These are phyloP conservation scores for Camponotus vicinus DNA, from an alignment of 1,140 invertebrate genomes.

Conservation along the genomic window DNA sequence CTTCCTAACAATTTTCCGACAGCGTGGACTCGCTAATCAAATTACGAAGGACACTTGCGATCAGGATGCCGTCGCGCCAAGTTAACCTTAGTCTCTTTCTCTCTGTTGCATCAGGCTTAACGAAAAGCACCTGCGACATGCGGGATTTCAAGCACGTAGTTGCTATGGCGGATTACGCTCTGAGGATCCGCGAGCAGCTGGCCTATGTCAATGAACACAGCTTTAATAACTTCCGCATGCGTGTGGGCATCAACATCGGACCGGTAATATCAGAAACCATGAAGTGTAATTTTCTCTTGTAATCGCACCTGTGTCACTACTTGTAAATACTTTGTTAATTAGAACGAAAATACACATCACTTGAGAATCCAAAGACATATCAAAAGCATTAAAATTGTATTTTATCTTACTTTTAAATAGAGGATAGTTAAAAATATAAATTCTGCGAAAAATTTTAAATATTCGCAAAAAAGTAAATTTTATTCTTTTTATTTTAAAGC, in stretches of 20 bases:
- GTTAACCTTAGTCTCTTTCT: constrained; percentile 32
- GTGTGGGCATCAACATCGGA: constrained; percentile 97
- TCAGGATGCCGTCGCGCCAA: not conserved
- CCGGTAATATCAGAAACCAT: constrained; percentile 86
- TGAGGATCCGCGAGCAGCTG: constrained; percentile 94
- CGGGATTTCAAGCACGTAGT: constrained; percentile 92
- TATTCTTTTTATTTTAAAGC: not conserved
- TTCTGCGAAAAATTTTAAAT: not conserved
- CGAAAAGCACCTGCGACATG: constrained; percentile 92
- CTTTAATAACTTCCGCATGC: constrained; percentile 98
- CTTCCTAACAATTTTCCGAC: constrained; percentile 30
- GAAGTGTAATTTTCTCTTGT: constrained; percentile 1
- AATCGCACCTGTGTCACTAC: not conserved
- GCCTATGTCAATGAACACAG: constrained; percentile 97
- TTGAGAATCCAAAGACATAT: not conserved
- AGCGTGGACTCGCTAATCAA: constrained; percentile 10
- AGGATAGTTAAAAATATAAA: not conserved
- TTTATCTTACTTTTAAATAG: not conserved
- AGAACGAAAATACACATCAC: not conserved
- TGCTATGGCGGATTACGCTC: constrained; percentile 96
- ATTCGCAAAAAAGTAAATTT: not conserved
- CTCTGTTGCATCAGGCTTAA: constrained; percentile 87
- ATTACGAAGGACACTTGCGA: not conserved
- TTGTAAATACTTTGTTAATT: not conserved
- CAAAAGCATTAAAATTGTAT: not conserved